phyloP scores from a whole-genome alignment of 2,113 vertebrate genomes.

The Calonectris borealis region DNA sequence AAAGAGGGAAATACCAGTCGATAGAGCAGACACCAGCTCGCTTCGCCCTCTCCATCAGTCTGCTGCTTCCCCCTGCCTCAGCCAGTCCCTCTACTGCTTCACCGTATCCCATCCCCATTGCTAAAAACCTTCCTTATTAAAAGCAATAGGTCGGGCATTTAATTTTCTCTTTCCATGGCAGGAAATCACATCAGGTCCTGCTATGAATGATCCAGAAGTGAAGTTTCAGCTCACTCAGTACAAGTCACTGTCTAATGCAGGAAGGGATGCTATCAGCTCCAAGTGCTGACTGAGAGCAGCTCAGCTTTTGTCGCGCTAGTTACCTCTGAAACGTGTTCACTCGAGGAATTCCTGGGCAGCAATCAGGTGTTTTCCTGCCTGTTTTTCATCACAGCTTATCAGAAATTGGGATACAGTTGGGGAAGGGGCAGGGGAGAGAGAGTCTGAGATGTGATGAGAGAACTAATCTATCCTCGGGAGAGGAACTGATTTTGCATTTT shows the following conservation, averaged over 20 bases:
- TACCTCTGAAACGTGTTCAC: background rate
- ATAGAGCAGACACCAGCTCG: background rate
- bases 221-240: background rate
- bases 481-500: slow-evolving; percentile 2
- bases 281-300: background rate
- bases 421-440: background rate
- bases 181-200: background rate
- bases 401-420: background rate
- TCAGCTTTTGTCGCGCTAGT: background rate
- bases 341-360: background rate
- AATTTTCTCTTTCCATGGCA: background rate
- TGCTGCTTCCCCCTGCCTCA: background rate
- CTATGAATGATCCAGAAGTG: background rate
- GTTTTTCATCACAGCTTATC: background rate
- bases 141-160: background rate
- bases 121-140: background rate
- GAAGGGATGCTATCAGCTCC: background rate
- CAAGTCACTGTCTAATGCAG: background rate
- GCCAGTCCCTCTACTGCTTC: background rate
- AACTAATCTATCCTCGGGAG: background rate
- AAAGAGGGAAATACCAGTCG: background rate
- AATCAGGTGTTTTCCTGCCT: background rate
- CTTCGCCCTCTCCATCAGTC: background rate
- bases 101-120: background rate
- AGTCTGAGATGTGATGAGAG: background rate